Evolutionary conservation across 2,888 invertebrate genomes (phyloP).

Genomic region (Acrobeloides nanus): DNA sequence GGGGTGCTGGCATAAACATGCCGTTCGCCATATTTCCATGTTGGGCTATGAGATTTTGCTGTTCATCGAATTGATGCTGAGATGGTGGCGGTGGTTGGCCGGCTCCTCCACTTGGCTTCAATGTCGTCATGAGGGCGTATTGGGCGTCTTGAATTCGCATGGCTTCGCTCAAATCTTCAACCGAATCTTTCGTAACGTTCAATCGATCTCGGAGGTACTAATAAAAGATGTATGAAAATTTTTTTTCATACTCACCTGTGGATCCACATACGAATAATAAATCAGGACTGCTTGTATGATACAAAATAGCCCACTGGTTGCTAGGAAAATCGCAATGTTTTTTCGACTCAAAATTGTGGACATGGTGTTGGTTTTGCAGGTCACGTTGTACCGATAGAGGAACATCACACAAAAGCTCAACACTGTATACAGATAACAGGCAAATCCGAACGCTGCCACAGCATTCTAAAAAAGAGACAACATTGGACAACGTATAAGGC

Average conservation of each 20-base stretch:
- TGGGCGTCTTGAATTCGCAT: background rate
- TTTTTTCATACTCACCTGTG: slow-evolving; percentile 14
- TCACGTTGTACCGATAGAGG: slow-evolving; percentile 32
- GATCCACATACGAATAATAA: slow-evolving; percentile 31
- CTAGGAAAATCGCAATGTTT: slow-evolving; percentile 22
- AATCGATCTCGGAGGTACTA: slow-evolving; percentile 23
- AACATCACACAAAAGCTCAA: slow-evolving; percentile 24
- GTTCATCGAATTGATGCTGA: slow-evolving; percentile 3
- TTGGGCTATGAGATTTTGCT: too few species aligned
- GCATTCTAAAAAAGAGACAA: slow-evolving; percentile 18
- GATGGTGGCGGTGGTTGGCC: background rate
- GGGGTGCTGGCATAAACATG: too few species aligned
- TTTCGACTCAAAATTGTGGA: slow-evolving; percentile 26
- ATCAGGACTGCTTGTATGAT: slow-evolving; percentile 26
- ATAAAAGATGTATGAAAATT: background rate
- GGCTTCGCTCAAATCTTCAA: slow-evolving; percentile 1
- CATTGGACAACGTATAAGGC: background rate
- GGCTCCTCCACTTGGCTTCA: background rate
- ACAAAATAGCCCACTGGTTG: slow-evolving; percentile 20
- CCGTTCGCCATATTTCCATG: too few species aligned
- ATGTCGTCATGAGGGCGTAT: background rate
- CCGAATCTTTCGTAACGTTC: slow-evolving; percentile 24
- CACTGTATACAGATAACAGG: slow-evolving; percentile 25
- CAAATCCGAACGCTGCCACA: slow-evolving; percentile 22
- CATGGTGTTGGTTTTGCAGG: slow-evolving; percentile 21